A percentile compares a stretch with the other conserved stretches of the same genome.
phyloP scores from a whole-genome alignment of 2,113 vertebrate genomes.

The Malurus cyaneus region DNA sequence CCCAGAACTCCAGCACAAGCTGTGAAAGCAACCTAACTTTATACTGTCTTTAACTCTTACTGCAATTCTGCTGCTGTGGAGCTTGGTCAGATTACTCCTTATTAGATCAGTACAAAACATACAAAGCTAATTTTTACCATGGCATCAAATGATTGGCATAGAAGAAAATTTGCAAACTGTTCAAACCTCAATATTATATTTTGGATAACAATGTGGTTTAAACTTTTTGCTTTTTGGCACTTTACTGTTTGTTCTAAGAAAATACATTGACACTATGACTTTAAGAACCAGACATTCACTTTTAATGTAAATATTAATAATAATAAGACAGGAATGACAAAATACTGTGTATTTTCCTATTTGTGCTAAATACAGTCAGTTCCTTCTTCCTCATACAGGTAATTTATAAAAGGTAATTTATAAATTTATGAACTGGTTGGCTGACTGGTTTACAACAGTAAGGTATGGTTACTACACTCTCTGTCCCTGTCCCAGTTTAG shows the following conservation, averaged over 20 bases:
- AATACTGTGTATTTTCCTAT: neutral
- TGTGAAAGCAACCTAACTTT: neutral
- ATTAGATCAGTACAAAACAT: neutral
- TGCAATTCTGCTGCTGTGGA: neutral
- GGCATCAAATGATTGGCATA: neutral
- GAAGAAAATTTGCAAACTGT: neutral
- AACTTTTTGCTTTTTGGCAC: neutral
- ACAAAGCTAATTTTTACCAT: neutral
- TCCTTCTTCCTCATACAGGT: neutral
- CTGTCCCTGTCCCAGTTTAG: neutral
- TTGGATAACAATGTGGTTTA: neutral
- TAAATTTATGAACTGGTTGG: neutral
- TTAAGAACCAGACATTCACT: neutral
- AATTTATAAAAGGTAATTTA: neutral
- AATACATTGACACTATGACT: neutral
- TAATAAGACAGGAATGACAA: neutral
- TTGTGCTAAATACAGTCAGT: neutral
- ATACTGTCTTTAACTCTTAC: neutral
- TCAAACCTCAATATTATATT: neutral
- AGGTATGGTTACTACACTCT: neutral
- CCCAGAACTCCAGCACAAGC: neutral
- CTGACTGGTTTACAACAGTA: neutral
- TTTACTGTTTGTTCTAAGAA: neutral
- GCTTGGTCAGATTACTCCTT: neutral
- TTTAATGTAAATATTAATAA: neutral